Percentiles rank a stretch among this genome's conserved stretches.
Evolutionary conservation across 2,888 invertebrate species (phyloP).

Genomic region (Thera britannica): DNA sequence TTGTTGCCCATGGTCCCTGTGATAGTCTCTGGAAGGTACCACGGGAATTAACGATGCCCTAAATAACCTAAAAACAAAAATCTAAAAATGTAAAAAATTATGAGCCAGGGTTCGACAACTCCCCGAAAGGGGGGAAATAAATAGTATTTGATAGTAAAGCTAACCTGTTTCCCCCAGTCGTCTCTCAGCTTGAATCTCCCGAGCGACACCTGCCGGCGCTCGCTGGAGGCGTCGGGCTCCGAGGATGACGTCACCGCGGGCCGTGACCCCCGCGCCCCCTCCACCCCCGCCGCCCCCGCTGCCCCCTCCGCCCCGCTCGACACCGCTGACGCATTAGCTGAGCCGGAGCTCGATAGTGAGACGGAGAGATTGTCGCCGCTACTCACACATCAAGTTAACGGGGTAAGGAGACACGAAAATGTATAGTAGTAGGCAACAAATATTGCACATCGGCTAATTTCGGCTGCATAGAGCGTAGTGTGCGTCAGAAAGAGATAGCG

Average conservation of each 20-base stretch:
- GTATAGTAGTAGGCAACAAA: too few species aligned
- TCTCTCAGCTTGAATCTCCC: conserved; percentile 64
- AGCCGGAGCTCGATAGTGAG: conserved; percentile 87
- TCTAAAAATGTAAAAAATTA: too few species aligned
- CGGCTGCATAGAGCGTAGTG: too few species aligned
- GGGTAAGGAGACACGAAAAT: conserved; percentile 46
- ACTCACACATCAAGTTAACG: conserved; percentile 73
- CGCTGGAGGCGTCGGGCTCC: conserved; percentile 50
- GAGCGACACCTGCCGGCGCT: conserved; percentile 48
- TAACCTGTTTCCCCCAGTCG: conserved; percentile 51
- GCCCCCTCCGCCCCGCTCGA: conserved; percentile 62
- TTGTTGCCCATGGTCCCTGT: too few species aligned
- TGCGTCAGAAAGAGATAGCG: too few species aligned
- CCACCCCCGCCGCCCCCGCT: background rate
- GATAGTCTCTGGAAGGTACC: too few species aligned
- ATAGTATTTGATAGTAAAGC: too few species aligned
- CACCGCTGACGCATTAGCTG: conserved; percentile 88
- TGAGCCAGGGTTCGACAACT: too few species aligned
- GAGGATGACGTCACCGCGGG: conserved; percentile 46
- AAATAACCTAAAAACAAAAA: too few species aligned
- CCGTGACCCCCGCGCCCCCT: conserved; percentile 26
- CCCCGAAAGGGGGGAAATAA: too few species aligned
- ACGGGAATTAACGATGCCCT: too few species aligned
- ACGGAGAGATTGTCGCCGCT: conserved; percentile 92
- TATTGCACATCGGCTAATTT: too few species aligned